Evolutionary conservation across 2,113 vertebrate species (phyloP), one percentile per base, ranked within the genome.

Genomic region (Lepidothrix coronata): DNA sequence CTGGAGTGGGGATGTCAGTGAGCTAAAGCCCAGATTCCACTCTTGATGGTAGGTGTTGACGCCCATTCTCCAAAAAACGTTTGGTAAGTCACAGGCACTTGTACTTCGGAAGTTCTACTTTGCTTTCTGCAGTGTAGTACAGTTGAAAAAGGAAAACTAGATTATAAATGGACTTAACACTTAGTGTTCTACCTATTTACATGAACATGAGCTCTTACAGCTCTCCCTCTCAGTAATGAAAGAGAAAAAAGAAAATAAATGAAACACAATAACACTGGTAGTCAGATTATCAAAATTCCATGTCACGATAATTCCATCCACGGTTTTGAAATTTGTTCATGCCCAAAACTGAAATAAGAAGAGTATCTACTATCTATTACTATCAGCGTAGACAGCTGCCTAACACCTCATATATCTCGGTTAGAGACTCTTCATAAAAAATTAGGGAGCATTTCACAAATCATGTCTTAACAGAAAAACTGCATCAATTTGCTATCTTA

Each of bases 41-140:
- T 55, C 48, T 39, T 0, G 0, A 39, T 9, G 12, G 17, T 11
- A 86, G 21, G 27, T 44, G 1, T 1, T 46, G 65, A 74, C 3
- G 51, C 7, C 2, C 12, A 43, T 54, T 89, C 81, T 82, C 72
- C 54, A 85, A 58, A 51, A 55, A 54, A 39, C 11, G 14, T 3
- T 65, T 43, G 48, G 13, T 15, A 31, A 59, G 15, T 12, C 46
- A 43, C 48, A 63, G 55, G 46, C 75, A 72, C 25, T 49, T 43
- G 8, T 16, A 72, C 18, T 55, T 15, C 14, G 10, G 17, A 71
- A 85, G 21, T 76, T 68, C 52, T 74, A 30, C 12, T 63, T 54
- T 22, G 43, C 49, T 43, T 89, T 85, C 65, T 59, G 16, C 48
- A 71, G 23, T 6, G 25, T 14, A 76, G 74, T 20, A 59, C 8